Percentiles rank a stretch among this genome's conserved stretches.
Conservation (phyloP, 2,113 vertebrate genomes). For the Pseudopodoces humilis region DNA sequence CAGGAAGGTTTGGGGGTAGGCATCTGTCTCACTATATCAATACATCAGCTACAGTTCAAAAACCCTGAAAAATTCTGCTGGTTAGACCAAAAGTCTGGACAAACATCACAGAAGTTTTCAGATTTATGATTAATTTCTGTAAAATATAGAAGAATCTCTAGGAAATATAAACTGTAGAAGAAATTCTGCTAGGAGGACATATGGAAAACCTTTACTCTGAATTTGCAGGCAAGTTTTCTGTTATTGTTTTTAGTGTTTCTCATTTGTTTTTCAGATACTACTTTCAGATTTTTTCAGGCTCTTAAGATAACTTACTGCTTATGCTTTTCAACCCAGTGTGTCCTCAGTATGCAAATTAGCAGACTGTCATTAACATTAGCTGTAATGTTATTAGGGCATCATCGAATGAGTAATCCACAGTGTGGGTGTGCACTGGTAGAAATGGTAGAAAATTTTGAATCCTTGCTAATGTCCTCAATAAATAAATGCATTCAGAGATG, state of each 20-base stretch:
- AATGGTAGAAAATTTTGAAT: background rate
- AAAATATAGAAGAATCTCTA: background rate
- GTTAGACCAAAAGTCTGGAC: background rate
- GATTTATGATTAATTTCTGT: background rate
- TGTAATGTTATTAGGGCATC: background rate
- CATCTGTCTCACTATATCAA: background rate
- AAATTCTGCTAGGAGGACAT: background rate
- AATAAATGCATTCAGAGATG: background rate
- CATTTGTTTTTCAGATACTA: background rate
- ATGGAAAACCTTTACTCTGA: background rate
- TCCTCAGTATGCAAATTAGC: background rate
- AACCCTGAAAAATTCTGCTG: background rate
- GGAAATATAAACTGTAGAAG: background rate
- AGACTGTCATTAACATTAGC: background rate
- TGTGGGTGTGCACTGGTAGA: background rate
- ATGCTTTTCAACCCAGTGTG: background rate
- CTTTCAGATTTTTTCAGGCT: background rate
- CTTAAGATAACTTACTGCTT: background rate
- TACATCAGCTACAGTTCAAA: background rate
- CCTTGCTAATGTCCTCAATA: background rate
- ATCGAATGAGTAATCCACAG: background rate
- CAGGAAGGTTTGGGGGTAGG: background rate
- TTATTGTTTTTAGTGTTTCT: background rate
- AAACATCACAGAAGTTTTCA: background rate
- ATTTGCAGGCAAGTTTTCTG: background rate